phyloP scores from a whole-genome alignment of 2,113 vertebrate species.

The Daubentonia madagascariensis region DNA sequence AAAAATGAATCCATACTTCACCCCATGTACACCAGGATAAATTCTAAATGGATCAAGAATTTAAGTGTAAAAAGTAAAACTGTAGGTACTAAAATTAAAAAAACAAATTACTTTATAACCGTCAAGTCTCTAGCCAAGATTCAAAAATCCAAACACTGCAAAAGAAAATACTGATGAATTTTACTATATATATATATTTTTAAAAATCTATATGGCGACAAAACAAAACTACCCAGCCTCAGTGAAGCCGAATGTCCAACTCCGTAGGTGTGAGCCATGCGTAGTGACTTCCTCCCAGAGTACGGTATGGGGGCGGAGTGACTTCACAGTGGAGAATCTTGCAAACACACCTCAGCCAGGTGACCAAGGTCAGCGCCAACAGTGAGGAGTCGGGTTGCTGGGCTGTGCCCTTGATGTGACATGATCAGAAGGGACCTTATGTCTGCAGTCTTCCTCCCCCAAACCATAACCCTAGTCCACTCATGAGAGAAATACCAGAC shows the following conservation, averaged over 20 bases:
- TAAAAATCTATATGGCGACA: accelerated
- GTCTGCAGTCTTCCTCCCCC: not conserved
- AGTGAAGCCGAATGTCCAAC: accelerated
- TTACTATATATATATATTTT: accelerated
- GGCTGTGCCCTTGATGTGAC: accelerated
- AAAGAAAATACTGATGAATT: not conserved
- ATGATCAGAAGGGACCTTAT: accelerated
- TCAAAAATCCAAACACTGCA: not conserved
- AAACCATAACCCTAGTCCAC: accelerated
- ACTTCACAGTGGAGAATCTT: not conserved
- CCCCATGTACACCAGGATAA: accelerated
- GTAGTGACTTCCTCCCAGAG: accelerated
- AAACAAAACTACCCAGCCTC: not conserved
- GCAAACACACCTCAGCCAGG: not conserved
- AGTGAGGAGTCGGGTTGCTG: accelerated
- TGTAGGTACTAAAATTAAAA: not conserved
- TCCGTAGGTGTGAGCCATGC: accelerated
- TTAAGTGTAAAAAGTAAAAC: not conserved
- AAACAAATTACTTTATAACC: not conserved
- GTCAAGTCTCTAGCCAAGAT: not conserved
- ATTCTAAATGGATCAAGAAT: not conserved
- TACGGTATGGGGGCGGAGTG: accelerated
- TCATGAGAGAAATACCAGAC: not conserved
- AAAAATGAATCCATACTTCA: not conserved
- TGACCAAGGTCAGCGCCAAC: accelerated